These are phyloP conservation scores for Euleptes europaea DNA, from an alignment of 2,113 vertebrate genomes.

Conservation along the genomic window DNA sequence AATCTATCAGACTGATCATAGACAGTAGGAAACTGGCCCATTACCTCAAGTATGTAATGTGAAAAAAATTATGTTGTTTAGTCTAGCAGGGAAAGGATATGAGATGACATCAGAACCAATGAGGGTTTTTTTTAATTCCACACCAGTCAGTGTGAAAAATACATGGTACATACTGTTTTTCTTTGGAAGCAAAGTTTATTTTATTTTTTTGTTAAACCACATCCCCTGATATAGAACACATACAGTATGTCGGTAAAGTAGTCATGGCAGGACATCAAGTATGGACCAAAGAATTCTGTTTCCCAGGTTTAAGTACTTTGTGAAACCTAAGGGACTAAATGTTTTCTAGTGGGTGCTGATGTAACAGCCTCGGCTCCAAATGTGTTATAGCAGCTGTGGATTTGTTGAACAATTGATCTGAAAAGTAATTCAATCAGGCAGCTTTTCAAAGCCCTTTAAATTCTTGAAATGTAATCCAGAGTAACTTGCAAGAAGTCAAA, in stretches of 20 bases:
- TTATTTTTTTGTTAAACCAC: neutral
- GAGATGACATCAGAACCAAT: constrained; percentile 5
- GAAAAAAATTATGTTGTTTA: neutral
- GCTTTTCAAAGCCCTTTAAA: constrained; percentile 60
- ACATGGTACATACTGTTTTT: neutral
- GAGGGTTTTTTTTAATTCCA: neutral
- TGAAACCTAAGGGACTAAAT: fast-evolving
- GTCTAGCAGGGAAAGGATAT: neutral
- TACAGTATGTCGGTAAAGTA: neutral
- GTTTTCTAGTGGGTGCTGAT: fast-evolving
- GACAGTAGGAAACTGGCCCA: neutral
- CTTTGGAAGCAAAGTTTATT: neutral
- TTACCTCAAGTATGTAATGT: neutral
- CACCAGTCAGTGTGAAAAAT: neutral
- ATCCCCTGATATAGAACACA: neutral
- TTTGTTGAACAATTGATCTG: constrained; percentile 49
- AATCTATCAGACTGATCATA: neutral
- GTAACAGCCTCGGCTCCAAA: fast-evolving
- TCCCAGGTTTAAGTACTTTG: constrained; percentile 4
- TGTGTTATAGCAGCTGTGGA: constrained; percentile 58
- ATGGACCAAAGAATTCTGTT: neutral
- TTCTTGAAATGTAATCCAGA: constrained; percentile 64
- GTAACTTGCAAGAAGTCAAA: constrained; percentile 49
- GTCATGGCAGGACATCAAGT: neutral
- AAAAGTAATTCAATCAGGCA: constrained; percentile 69